Conservation (phyloP, 1,140 invertebrate species). For the Cecropterus lyciades region DNA sequence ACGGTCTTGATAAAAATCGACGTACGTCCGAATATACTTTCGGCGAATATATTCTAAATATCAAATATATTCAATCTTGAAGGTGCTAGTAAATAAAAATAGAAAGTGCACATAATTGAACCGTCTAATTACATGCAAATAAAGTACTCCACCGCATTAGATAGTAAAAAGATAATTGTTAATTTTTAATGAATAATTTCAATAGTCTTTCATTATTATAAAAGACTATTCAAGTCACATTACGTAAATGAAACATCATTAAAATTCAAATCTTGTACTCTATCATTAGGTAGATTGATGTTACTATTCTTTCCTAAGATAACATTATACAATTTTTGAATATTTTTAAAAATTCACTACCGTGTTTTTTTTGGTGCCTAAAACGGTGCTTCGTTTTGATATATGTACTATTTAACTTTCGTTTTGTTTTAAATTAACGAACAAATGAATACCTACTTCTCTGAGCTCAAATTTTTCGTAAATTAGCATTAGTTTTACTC, state of each 20-base stretch:
- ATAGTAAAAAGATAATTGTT: not conserved
- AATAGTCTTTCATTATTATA: not conserved
- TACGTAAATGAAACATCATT: too few species aligned
- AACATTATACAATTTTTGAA: not conserved
- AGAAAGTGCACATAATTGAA: constrained; percentile 14
- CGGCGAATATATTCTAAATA: not conserved
- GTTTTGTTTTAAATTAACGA: constrained; percentile 4
- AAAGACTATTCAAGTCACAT: too few species aligned
- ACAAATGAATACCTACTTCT: not conserved
- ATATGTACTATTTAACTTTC: too few species aligned
- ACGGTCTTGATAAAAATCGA: too few species aligned
- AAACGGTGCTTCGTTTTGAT: not conserved
- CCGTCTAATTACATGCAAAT: constrained; percentile 21
- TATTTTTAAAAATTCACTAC: too few species aligned
- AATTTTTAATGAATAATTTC: not conserved
- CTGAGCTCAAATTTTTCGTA: constrained; percentile 11
- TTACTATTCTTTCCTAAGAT: too few species aligned
- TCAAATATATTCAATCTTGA: not conserved
- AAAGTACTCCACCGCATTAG: not conserved
- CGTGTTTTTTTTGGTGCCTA: constrained; percentile 1
- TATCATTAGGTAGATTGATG: too few species aligned
- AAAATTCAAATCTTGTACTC: too few species aligned
- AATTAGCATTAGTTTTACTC: not conserved
- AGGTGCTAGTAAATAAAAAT: constrained; percentile 12
- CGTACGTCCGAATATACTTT: not conserved